A percentile compares a stretch with the other conserved stretches of the same genome.
These are phyloP conservation scores for Merops nubicus DNA, from an alignment of 2,113 vertebrate genomes.

Conservation along the genomic window DNA sequence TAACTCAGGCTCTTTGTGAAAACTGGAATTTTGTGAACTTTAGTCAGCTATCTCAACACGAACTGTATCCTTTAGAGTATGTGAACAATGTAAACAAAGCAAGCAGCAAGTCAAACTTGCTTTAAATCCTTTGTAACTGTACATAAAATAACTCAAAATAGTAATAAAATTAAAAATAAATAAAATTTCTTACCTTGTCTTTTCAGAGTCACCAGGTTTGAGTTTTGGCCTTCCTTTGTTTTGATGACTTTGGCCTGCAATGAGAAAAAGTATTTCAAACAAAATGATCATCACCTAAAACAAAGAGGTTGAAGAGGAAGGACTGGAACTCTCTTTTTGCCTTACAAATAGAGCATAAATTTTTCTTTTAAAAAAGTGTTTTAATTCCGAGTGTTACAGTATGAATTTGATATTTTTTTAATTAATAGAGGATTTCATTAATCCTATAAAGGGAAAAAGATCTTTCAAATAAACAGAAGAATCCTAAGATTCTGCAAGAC, in stretches of 20 bases:
- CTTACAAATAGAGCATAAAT: neutral
- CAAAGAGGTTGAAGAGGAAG: neutral
- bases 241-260: conserved; percentile 66
- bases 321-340: neutral
- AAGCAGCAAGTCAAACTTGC: neutral
- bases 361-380: neutral
- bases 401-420: neutral
- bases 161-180: neutral
- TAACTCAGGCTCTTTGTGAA: neutral
- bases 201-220: conserved; percentile 63
- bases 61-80: neutral
- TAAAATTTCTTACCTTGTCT: conserved; percentile 43
- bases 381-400: too few species aligned
- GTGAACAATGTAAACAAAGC: neutral
- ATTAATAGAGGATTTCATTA: neutral
- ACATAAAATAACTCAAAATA: neutral
- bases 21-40: neutral
- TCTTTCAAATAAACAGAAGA: neutral
- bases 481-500: neutral
- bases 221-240: conserved; percentile 63
- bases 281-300: neutral
- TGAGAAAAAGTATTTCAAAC: neutral
- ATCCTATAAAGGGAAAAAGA: neutral
- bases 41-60: neutral
- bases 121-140: neutral